A percentile compares a stretch with the other conserved stretches of the same genome.
These are phyloP conservation scores for Laticauda colubrina DNA, from an alignment of 2,113 vertebrate genomes.

Conservation along the genomic window DNA sequence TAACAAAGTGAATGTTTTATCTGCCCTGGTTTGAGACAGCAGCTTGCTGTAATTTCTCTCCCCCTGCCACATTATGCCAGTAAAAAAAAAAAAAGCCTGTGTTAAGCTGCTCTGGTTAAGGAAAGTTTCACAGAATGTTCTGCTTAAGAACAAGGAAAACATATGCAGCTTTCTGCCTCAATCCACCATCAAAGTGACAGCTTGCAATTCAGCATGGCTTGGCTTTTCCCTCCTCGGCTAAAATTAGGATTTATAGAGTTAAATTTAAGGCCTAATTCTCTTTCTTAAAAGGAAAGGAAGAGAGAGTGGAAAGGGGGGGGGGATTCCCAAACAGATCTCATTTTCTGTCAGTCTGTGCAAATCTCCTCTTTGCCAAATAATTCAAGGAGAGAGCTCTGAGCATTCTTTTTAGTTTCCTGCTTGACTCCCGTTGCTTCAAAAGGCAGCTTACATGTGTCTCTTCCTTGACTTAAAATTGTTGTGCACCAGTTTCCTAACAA, in stretches of 20 bases:
- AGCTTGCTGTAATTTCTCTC: slow-evolving; percentile 29
- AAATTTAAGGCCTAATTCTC: slow-evolving; percentile 68
- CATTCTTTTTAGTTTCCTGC: slow-evolving; percentile 64
- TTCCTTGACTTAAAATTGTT: slow-evolving; percentile 65
- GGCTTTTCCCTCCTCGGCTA: slow-evolving; percentile 48
- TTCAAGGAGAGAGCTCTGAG: slow-evolving; percentile 68
- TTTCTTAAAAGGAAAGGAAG: slow-evolving; percentile 46
- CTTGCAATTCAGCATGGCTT: slow-evolving; percentile 66
- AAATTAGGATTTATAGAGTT: slow-evolving; percentile 60
- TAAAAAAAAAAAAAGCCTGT: not conserved
- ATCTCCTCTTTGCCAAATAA: slow-evolving; percentile 66
- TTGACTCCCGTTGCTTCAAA: slow-evolving; percentile 68
- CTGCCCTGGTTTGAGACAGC: slow-evolving; percentile 49
- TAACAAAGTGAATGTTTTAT: slow-evolving; percentile 63
- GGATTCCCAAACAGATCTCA: slow-evolving; percentile 54
- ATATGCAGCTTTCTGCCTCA: slow-evolving; percentile 33
- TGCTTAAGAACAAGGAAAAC: slow-evolving; percentile 50
- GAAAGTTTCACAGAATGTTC: slow-evolving; percentile 64
- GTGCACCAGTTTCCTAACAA: slow-evolving; percentile 69
- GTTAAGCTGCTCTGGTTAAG: slow-evolving; percentile 52
- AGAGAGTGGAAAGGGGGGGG: not conserved
- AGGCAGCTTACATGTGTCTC: slow-evolving; percentile 64
- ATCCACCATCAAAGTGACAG: slow-evolving; percentile 48
- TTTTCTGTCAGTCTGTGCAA: slow-evolving; percentile 65
- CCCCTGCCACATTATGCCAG: slow-evolving; percentile 21